These are phyloP conservation scores for Diaphora mendica DNA, from an alignment of 2,888 invertebrate species.

Conservation along the genomic window DNA sequence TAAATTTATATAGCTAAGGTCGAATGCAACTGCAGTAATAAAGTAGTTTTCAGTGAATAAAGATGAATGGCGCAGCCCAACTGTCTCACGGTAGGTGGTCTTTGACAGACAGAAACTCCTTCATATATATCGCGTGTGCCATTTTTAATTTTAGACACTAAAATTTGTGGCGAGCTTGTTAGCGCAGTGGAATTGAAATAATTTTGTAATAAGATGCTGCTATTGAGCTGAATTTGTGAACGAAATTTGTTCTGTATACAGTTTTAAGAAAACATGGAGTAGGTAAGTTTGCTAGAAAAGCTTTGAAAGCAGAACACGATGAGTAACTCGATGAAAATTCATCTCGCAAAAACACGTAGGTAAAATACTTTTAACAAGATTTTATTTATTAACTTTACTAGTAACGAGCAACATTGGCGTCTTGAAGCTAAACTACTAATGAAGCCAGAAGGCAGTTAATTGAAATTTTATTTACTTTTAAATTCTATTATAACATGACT, in stretches of 20 bases:
- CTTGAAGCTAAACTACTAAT: no score
- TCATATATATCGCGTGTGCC: slow-evolving; percentile 59
- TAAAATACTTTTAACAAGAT: neutral
- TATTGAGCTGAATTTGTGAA: neutral
- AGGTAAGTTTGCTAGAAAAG: neutral
- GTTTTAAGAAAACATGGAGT: neutral
- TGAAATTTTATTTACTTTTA: no score
- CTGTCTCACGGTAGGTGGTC: slow-evolving; percentile 80
- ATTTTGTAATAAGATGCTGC: neutral
- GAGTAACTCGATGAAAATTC: neutral
- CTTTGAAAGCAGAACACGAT: neutral
- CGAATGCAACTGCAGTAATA: neutral
- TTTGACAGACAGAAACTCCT: slow-evolving; percentile 81
- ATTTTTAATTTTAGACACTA: slow-evolving; percentile 73
- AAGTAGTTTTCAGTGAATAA: slow-evolving; percentile 67
- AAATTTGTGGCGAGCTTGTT: slow-evolving; percentile 17
- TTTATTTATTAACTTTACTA: no score
- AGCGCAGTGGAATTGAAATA: slow-evolving; percentile 13
- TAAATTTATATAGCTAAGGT: fast-evolving
- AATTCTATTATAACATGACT: no score
- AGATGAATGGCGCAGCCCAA: slow-evolving; percentile 77
- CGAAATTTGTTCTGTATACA: neutral
- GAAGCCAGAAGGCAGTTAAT: neutral
- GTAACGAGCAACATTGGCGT: no score
- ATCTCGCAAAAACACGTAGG: neutral